Base-by-base conservation (phyloP, 2,888 invertebrate species). In the Brachypalpus laphriformis region DNA sequence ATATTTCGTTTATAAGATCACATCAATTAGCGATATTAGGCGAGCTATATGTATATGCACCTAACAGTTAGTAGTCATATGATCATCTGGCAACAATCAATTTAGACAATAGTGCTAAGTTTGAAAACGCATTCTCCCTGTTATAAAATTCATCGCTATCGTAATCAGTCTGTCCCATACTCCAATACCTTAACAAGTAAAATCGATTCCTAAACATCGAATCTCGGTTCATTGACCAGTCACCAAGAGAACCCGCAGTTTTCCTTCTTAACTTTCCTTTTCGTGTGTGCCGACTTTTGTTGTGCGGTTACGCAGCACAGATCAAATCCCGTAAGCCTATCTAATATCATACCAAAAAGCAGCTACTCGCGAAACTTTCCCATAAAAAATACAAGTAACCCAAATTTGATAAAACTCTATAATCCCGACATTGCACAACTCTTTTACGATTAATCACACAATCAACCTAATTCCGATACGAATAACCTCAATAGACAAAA, bases 391-490 rank as follows among this genome's bases (percentile, higher is more conserved):
- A 25, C 51, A 25, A 25, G 25, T 25, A 54, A 54, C 22, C 51
- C 8, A 18, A 20, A n/a, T 45, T 45, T 45, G 66, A 75, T 57
- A 66, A 66, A 47, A 56, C 31, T n/a, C 18, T 16, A 20, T 22
- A 40, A 63, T 63, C 47, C 14, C n/a, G 6, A 34, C 22, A 18
- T 72, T 77, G 20, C 54, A 54, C 54, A 78, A 61, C 49, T 2
- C 22, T 71, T 51, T 45, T 37, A 3, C 65, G 57, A 76, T 51
- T 82, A 76, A 71, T 72, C 66, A 56, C 68, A 61, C 54, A 61
- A 77, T 72, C 72, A 77, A 78, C 82, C 82, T 20, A 77, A 59
- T 54, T 63, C 59, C 72, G 66, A 82, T 66, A 82, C 25, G 54
- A 77, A 56, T 51, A 77, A 56, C 65, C 71, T 18, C 4, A 65